These are phyloP conservation scores for Chalcosyrphus nemorum DNA, from an alignment of 2,888 invertebrate genomes.

Conservation along the genomic window DNA sequence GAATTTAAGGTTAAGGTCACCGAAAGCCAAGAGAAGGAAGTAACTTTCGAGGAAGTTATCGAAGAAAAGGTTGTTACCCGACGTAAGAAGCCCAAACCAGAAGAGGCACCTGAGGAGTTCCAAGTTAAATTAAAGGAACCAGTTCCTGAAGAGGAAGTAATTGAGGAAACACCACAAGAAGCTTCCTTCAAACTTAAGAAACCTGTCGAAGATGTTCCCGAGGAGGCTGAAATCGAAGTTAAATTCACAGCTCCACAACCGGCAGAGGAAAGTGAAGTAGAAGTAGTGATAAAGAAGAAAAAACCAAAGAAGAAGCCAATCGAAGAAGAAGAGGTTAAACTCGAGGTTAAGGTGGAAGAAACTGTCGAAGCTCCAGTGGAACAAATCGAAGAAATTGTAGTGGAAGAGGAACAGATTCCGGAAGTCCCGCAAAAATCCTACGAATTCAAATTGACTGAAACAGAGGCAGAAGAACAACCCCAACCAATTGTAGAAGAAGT, in stretches of 20 bases:
- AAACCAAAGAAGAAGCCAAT: constrained; percentile 79
- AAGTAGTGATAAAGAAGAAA: constrained; percentile 74
- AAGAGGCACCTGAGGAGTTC: constrained; percentile 77
- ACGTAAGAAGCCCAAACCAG: constrained; percentile 80
- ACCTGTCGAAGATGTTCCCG: constrained; percentile 76
- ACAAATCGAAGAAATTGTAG: constrained; percentile 69
- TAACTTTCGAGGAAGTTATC: constrained; percentile 78
- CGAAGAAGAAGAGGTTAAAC: constrained; percentile 74
- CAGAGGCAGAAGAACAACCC: constrained; percentile 75
- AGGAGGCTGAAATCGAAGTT: constrained; percentile 78
- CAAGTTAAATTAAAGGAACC: constrained; percentile 77
- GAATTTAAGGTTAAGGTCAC: constrained; percentile 79
- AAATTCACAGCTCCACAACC: constrained; percentile 75
- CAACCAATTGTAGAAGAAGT: constrained; percentile 74
- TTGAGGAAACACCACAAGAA: constrained; percentile 75
- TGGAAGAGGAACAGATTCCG: constrained; percentile 64
- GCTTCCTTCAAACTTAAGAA: constrained; percentile 66
- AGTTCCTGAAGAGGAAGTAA: constrained; percentile 63
- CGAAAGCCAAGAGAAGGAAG: constrained; percentile 78
- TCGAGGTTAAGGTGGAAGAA: constrained; percentile 75
- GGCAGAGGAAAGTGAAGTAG: constrained; percentile 64
- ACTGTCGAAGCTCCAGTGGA: constrained; percentile 72
- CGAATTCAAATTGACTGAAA: constrained; percentile 77
- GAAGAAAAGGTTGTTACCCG: constrained; percentile 79
- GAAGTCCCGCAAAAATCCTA: constrained; percentile 73